A percentile compares a stretch with the other conserved stretches of the same genome.
These are phyloP conservation scores for Phyllostomus discolor DNA, from an alignment of 2,113 vertebrate species.

Conservation along the genomic window DNA sequence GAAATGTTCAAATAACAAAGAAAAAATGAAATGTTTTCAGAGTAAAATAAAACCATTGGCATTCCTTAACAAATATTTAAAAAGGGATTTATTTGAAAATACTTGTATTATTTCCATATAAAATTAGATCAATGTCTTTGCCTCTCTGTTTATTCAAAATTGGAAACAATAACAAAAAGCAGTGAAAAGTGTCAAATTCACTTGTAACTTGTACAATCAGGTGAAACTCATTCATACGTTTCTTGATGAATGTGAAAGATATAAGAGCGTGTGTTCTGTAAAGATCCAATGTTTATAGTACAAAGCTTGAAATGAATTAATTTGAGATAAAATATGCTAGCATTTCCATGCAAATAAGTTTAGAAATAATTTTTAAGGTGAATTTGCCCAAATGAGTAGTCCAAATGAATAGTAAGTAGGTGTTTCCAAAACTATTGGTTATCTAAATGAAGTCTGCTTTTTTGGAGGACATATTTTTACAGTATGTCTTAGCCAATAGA, in stretches of 20 bases:
- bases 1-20: constrained; percentile 19
- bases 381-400: constrained; percentile 17
- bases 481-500: neutral
- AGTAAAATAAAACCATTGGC: neutral
- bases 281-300: neutral
- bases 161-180: neutral
- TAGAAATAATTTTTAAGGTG: constrained; percentile 24
- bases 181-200: neutral
- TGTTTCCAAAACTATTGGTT: constrained; percentile 31
- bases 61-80: neutral
- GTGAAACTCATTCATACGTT: neutral
- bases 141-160: neutral
- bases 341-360: neutral
- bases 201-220: neutral
- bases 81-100: neutral
- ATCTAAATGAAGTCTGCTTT: constrained; percentile 42
- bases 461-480: constrained; percentile 37
- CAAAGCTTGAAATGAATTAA: constrained; percentile 30
- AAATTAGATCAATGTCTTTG: neutral
- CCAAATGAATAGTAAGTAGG: neutral
- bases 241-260: neutral
- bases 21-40: neutral
- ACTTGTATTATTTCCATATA: neutral
- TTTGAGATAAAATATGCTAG: constrained; percentile 25
- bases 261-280: neutral